Conservation (phyloP, 2,888 invertebrate species). For the Drosophila vallismaia region DNA sequence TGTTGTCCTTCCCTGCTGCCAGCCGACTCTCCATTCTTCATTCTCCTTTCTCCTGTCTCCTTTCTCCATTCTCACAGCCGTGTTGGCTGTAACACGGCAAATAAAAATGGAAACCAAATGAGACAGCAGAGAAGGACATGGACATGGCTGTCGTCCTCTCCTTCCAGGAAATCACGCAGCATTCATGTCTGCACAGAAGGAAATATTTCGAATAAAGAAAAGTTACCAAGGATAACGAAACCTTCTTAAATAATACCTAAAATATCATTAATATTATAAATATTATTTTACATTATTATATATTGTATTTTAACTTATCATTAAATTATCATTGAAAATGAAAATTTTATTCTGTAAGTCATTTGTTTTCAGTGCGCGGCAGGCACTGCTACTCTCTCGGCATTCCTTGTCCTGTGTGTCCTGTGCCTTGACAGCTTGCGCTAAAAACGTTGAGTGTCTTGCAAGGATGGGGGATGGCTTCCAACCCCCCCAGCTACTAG, state of each 20-base stretch:
- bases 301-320: too few species aligned
- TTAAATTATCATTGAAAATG: too few species aligned
- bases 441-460: constrained; percentile 71
- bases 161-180: constrained; percentile 48
- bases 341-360: too few species aligned
- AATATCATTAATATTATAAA: too few species aligned
- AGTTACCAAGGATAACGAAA: too few species aligned
- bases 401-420: constrained; percentile 19
- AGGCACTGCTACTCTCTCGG: not conserved
- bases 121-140: constrained; percentile 70
- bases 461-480: constrained; percentile 15
- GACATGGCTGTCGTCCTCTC: constrained; percentile 38
- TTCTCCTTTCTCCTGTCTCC: constrained; percentile 8
- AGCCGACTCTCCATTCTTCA: not conserved
- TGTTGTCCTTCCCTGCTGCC: constrained; percentile 48
- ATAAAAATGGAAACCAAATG: constrained; percentile 78
- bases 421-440: constrained; percentile 66
- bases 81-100: constrained; percentile 72
- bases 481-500: constrained; percentile 32
- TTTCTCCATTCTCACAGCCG: constrained; percentile 34
- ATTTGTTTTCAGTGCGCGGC: not conserved
- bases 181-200: constrained; percentile 32
- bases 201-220: not conserved
- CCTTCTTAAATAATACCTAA: too few species aligned
- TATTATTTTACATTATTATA: too few species aligned